Evolutionary conservation across 2,113 vertebrate species (phyloP).

Genomic region (Pantherophis guttatus): DNA sequence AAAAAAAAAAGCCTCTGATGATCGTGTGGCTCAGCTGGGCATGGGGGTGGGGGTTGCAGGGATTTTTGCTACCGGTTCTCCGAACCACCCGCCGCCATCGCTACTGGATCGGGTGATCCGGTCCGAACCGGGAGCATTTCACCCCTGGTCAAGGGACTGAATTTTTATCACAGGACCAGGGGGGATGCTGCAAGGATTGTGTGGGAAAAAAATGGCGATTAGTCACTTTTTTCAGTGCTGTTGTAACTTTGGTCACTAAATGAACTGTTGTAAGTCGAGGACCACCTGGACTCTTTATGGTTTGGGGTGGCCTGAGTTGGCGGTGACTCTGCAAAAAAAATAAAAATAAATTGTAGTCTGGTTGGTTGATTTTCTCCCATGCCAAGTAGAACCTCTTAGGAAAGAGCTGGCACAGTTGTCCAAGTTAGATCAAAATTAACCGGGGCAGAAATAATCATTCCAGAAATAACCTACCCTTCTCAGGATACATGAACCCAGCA

Average conservation of each 20-base stretch:
- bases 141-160: not conserved
- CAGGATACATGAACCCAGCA: slow-evolving; percentile 23
- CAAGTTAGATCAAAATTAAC: slow-evolving; percentile 39
- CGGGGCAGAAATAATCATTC: slow-evolving; percentile 29
- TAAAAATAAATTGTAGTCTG: slow-evolving; percentile 13
- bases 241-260: not conserved
- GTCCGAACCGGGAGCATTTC: too few relatives aligned
- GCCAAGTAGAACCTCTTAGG: not conserved
- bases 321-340: not conserved
- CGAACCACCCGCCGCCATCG: too few relatives aligned
- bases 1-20: too few relatives aligned
- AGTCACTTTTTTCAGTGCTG: not conserved
- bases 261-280: not conserved
- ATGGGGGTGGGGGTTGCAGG: too few relatives aligned
- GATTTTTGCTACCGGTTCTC: too few relatives aligned
- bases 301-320: not conserved
- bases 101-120: too few relatives aligned
- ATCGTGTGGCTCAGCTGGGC: too few relatives aligned
- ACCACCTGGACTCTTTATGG: not conserved
- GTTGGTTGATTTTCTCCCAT: slow-evolving; percentile 42
- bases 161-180: not conserved
- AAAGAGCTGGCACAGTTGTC: slow-evolving; percentile 39
- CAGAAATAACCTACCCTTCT: slow-evolving; percentile 14
- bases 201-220: not conserved
- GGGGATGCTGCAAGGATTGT: not conserved